Percentiles rank a stretch among this genome's conserved stretches.
These are phyloP conservation scores for Antennarius striatus DNA, from an alignment of 2,113 vertebrate species.

Conservation along the genomic window DNA sequence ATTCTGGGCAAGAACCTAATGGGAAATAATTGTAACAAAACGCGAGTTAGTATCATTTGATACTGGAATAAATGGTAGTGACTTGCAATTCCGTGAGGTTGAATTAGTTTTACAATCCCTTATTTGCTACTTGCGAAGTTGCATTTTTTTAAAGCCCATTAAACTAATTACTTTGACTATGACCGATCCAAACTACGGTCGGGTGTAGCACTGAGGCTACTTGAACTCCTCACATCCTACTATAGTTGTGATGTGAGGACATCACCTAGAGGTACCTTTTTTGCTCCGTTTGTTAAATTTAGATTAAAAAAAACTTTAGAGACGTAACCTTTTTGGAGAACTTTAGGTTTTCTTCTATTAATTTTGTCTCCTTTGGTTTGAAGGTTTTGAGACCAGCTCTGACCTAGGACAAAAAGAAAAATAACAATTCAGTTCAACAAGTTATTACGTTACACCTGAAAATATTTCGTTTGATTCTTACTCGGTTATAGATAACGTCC, in stretches of 20 bases:
- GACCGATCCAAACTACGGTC: slow-evolving; percentile 31
- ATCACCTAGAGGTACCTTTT: background rate
- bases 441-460: background rate
- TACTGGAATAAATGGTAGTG: slow-evolving; percentile 69
- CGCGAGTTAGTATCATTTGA: slow-evolving; percentile 64
- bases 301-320: slow-evolving; percentile 3
- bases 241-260: slow-evolving; percentile 11
- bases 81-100: slow-evolving; percentile 52
- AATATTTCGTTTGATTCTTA: slow-evolving; percentile 72
- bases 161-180: slow-evolving; percentile 47
- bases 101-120: slow-evolving; percentile 58
- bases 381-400: slow-evolving; percentile 90
- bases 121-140: slow-evolving; percentile 37
- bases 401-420: slow-evolving; percentile 75
- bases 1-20: slow-evolving; percentile 93
- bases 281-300: background rate
- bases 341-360: slow-evolving; percentile 87
- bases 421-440: background rate
- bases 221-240: background rate
- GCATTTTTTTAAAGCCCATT: slow-evolving; percentile 57
- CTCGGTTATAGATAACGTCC: slow-evolving; percentile 91
- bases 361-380: slow-evolving; percentile 85
- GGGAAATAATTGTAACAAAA: slow-evolving; percentile 65
- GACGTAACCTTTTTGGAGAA: slow-evolving; percentile 89
- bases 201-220: slow-evolving; percentile 26